Conservation (phyloP, 2,888 invertebrate genomes). For the Caenorhabditis zanzibari region DNA sequence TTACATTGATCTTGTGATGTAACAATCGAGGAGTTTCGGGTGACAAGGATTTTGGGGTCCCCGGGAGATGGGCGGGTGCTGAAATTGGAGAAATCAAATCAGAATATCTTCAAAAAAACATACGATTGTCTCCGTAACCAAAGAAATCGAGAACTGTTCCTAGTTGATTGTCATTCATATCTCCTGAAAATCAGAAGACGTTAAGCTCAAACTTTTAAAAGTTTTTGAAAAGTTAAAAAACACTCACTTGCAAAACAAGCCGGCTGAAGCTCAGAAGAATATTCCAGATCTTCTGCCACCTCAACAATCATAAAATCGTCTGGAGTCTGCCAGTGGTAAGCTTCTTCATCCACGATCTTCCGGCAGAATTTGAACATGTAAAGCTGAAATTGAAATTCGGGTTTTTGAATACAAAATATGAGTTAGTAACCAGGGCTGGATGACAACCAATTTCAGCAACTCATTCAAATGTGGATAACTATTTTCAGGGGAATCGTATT, state of each 20-base stretch:
- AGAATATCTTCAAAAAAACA: not conserved
- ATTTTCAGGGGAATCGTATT: no score
- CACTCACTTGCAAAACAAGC: conserved; percentile 18
- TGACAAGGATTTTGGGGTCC: not conserved
- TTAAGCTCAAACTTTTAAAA: not conserved
- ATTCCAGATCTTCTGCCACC: conserved; percentile 18
- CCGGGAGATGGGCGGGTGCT: not conserved
- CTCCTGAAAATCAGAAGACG: not conserved
- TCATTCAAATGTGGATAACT: no score
- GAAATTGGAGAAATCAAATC: not conserved
- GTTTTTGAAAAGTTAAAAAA: not conserved
- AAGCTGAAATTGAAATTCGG: not conserved
- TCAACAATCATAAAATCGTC: conserved; percentile 23
- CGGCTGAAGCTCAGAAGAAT: not conserved
- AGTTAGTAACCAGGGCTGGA: no score
- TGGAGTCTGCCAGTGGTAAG: not conserved
- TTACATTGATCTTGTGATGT: conserved; percentile 3
- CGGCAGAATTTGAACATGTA: conserved; percentile 7
- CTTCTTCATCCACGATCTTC: not conserved
- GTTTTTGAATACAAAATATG: no score
- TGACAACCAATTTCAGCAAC: no score
- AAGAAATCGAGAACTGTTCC: conserved; percentile 23
- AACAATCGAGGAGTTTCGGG: not conserved
- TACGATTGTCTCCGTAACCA: conserved; percentile 27
- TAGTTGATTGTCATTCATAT: not conserved